Conservation (phyloP, 2,797 vertebrate species). For the Micrastur ruficollis region DNA sequence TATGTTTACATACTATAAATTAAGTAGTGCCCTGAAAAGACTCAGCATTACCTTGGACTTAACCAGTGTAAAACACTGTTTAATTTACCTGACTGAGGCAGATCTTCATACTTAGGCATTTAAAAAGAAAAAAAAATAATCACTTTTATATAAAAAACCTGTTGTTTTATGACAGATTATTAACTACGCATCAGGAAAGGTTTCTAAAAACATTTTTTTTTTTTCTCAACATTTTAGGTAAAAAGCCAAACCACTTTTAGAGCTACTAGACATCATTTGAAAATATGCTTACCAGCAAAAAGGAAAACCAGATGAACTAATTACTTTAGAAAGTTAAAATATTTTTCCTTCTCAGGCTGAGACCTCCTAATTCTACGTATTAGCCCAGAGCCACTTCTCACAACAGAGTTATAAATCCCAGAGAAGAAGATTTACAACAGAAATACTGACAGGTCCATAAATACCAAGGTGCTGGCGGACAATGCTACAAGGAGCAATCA, state of each 20-base stretch:
- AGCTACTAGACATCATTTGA: neutral
- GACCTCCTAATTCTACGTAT: neutral
- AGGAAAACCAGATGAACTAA: neutral
- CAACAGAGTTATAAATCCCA: conserved; percentile 7
- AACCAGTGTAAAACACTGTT: neutral
- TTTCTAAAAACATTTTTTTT: neutral
- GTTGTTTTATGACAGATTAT: neutral
- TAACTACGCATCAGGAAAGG: neutral
- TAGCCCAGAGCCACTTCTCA: conserved; percentile 21
- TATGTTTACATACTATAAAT: neutral
- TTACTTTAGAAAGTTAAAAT: neutral
- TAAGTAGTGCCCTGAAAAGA: neutral
- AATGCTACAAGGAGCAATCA: neutral
- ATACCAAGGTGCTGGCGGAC: neutral
- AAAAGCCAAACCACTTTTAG: neutral
- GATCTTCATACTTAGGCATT: neutral
- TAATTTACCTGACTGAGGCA: neutral
- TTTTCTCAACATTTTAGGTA: neutral
- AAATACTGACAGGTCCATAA: conserved; percentile 16
- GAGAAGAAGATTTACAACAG: conserved; percentile 15
- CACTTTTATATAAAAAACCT: neutral
- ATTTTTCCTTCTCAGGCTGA: neutral
- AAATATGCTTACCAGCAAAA: neutral
- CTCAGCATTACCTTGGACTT: neutral
- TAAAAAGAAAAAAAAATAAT: neutral